Conservation (phyloP, 2,888 invertebrate genomes). For the Lottia scabra region DNA sequence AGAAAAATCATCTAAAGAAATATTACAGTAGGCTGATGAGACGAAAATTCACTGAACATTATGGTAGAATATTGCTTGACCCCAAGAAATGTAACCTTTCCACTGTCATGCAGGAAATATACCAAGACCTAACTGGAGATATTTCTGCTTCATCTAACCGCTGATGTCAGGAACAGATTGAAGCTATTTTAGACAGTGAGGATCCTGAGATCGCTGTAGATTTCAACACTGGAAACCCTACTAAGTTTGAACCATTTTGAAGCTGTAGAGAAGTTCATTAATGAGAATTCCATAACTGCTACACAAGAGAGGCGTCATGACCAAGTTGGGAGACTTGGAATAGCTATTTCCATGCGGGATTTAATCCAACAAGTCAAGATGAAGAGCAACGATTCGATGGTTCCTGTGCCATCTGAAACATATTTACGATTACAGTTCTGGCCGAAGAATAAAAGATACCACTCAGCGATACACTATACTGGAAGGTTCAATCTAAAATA, state of each 20-base stretch:
- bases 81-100: background rate
- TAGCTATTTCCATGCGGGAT: constrained; percentile 21
- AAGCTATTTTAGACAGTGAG: constrained; percentile 3
- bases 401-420: constrained; percentile 16
- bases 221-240: constrained; percentile 10
- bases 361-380: background rate
- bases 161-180: constrained; percentile 10
- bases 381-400: background rate
- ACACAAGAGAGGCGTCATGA: constrained; percentile 22
- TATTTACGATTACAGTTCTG: constrained; percentile 26
- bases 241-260: constrained; percentile 24
- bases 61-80: background rate
- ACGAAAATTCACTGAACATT: constrained; percentile 5
- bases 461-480: constrained; percentile 24
- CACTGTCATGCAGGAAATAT: constrained; percentile 17
- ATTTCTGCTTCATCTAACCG: background rate
- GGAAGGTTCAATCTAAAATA: constrained; percentile 23
- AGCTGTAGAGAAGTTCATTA: constrained; percentile 7
- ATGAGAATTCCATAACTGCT: constrained; percentile 10
- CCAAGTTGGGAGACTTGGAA: constrained; percentile 6
- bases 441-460: constrained; percentile 20
- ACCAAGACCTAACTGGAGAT: constrained; percentile 17
- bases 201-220: constrained; percentile 22
- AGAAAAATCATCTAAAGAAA: background rate
- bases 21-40: constrained; percentile 18